phyloP scores from a whole-genome alignment of 2,797 vertebrate genomes.

The Lacerta bilineata region DNA sequence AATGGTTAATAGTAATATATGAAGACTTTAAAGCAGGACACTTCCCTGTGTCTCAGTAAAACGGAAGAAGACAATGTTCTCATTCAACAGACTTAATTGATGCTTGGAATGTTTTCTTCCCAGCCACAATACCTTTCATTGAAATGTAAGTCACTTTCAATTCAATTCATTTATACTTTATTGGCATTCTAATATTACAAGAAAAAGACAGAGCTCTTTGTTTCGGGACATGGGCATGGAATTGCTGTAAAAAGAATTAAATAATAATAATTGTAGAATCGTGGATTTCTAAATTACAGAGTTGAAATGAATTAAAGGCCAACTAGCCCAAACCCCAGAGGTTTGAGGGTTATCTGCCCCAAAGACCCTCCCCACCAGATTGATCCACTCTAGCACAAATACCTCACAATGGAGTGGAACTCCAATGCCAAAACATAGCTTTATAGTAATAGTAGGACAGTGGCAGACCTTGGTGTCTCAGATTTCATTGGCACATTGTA shows the following conservation, averaged over 20 bases:
- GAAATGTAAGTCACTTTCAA: slow-evolving; percentile 40
- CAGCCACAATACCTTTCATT: slow-evolving; percentile 30
- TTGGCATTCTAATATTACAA: slow-evolving; percentile 23
- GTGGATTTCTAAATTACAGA: background rate
- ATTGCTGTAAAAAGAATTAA: background rate
- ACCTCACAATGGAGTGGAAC: background rate
- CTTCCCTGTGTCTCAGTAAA: slow-evolving; percentile 3
- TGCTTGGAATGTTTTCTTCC: slow-evolving; percentile 22
- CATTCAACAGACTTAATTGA: slow-evolving; percentile 40
- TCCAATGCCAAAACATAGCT: no score
- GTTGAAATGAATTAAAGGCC: background rate
- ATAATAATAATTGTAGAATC: slow-evolving; percentile 12
- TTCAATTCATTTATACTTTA: slow-evolving; percentile 39
- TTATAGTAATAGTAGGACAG: no score
- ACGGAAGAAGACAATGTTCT: slow-evolving; percentile 34
- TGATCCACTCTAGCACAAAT: background rate
- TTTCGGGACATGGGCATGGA: background rate
- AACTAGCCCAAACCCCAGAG: background rate
- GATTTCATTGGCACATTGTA: no score
- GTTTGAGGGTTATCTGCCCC: background rate
- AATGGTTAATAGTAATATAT: slow-evolving; percentile 19
- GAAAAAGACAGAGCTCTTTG: slow-evolving; percentile 35
- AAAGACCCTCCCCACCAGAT: background rate
- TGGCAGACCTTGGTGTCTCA: no score
- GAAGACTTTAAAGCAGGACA: slow-evolving; percentile 12